Percentiles rank a stretch among this genome's conserved stretches.
Evolutionary conservation across 2,113 vertebrate genomes (phyloP).

Genomic region (Oxygymnocypris stewartii): DNA sequence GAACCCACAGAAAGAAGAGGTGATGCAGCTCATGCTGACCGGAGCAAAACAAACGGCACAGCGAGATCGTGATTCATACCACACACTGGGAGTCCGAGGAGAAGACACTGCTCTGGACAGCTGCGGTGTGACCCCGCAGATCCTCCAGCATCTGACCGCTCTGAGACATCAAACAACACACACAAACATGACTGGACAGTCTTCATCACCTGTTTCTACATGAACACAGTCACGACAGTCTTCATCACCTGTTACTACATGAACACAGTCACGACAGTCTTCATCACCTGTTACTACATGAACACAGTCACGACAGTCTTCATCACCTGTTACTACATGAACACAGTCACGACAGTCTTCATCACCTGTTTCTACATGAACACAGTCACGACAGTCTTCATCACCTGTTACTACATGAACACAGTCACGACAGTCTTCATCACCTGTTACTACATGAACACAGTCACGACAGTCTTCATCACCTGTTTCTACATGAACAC

Average conservation of each 20-base stretch:
- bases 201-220: neutral
- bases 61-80: slow-evolving; percentile 29
- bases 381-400: no score
- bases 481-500: no score
- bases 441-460: no score
- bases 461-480: no score
- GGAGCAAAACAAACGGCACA: slow-evolving; percentile 1
- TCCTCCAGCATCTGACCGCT: slow-evolving; percentile 13
- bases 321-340: no score
- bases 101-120: slow-evolving; percentile 61
- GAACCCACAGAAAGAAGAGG: neutral
- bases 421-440: no score
- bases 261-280: neutral
- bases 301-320: no score
- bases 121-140: slow-evolving; percentile 49
- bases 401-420: no score
- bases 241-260: neutral
- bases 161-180: slow-evolving; percentile 41
- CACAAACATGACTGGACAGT: neutral
- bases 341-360: no score
- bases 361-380: no score
- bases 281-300: no score
- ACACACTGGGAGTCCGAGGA: slow-evolving; percentile 49
- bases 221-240: no score
- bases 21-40: neutral